These are phyloP conservation scores for Sander vitreus DNA, from an alignment of 2,113 vertebrate species.

Conservation along the genomic window DNA sequence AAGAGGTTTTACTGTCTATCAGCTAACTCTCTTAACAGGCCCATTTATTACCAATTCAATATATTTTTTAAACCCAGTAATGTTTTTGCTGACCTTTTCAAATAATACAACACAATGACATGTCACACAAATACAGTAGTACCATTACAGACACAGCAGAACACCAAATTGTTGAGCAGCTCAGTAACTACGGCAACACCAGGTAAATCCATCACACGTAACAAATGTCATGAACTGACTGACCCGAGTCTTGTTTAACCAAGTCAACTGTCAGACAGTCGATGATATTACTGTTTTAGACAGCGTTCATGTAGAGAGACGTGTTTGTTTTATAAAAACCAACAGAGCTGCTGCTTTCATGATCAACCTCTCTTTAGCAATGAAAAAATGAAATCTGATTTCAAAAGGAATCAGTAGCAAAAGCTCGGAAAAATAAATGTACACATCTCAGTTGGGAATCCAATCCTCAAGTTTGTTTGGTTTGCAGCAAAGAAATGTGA, in stretches of 20 bases:
- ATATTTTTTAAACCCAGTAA: background rate
- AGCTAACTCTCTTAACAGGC: background rate
- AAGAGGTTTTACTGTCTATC: background rate
- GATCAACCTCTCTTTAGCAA: background rate
- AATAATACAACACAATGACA: background rate
- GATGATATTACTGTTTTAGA: no score
- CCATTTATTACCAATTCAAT: background rate
- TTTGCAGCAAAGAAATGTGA: background rate
- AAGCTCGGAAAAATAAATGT: background rate
- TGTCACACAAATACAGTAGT: background rate
- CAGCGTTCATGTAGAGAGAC: background rate
- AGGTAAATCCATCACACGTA: slow-evolving; percentile 44
- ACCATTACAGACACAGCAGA: background rate
- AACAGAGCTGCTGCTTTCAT: background rate
- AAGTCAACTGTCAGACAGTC: background rate
- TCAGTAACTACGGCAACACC: slow-evolving; percentile 66
- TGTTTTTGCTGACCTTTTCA: slow-evolving; percentile 3
- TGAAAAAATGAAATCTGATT: background rate
- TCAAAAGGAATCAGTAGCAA: background rate
- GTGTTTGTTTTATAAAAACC: background rate
- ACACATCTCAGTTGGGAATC: no score
- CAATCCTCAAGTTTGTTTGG: background rate
- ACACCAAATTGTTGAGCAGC: slow-evolving; percentile 29
- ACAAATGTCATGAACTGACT: slow-evolving; percentile 9
- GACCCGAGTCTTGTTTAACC: background rate